A percentile compares a stretch with the other conserved stretches of the same genome.
phyloP scores from a whole-genome alignment of 1,140 invertebrate species.

The Drosophila nigrodunni region DNA sequence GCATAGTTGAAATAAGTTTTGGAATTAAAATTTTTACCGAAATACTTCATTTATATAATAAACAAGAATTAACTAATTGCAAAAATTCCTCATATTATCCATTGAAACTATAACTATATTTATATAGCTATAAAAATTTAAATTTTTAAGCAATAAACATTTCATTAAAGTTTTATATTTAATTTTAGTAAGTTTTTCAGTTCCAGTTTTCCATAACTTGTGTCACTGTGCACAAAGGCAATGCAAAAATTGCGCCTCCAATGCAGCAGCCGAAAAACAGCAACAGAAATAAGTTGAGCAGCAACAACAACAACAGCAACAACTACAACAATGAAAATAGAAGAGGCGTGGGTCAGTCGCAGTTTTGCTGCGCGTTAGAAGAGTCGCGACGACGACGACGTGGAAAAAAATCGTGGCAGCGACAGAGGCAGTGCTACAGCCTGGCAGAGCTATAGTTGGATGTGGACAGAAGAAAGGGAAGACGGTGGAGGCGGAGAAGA shows the following conservation, averaged over 20 bases:
- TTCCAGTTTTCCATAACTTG: slow-evolving; percentile 1
- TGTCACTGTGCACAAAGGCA: slow-evolving; percentile 62
- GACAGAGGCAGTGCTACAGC: slow-evolving; percentile 4
- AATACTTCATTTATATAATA: no score
- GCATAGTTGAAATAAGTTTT: no score
- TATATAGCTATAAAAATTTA: neutral
- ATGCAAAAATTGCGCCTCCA: slow-evolving; percentile 57
- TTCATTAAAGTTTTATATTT: neutral
- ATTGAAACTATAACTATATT: no score
- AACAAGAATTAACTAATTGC: no score
- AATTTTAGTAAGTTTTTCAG: neutral
- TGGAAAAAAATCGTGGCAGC: slow-evolving; percentile 50
- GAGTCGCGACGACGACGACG: slow-evolving; percentile 52
- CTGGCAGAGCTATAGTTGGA: no score
- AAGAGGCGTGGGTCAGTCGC: slow-evolving; percentile 15
- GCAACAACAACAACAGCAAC: slow-evolving; percentile 59
- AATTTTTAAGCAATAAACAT: neutral
- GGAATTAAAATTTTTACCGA: no score
- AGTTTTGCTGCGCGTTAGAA: slow-evolving; percentile 37
- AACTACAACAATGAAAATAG: slow-evolving; percentile 27
- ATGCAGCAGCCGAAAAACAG: slow-evolving; percentile 67
- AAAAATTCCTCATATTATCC: no score
- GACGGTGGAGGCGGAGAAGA: slow-evolving; percentile 1
- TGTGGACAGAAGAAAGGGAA: neutral
- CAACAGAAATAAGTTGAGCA: slow-evolving; percentile 34